Evolutionary conservation across 2,797 vertebrate genomes (phyloP), one percentile per base, ranked within the genome.

Genomic region (Gambelia wislizenii): DNA sequence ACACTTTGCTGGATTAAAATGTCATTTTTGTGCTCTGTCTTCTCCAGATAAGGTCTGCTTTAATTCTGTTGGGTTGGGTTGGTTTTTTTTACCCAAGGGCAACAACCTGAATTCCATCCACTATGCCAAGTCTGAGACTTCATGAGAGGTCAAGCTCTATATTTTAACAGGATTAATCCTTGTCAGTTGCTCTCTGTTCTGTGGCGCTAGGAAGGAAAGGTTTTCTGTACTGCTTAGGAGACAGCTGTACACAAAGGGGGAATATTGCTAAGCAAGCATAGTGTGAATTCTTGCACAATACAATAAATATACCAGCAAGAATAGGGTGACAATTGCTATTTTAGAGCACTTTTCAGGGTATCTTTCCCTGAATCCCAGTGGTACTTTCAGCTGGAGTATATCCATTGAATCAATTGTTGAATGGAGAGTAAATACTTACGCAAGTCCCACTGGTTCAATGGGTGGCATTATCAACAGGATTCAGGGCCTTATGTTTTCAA

Each of bases 1-100:
- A 67, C 0, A 0, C 25, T 86, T 86, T 70, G 44, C 72, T 13
- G 12, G 14, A 1, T 1, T 59, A 88, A 90, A 10, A 74, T 36
- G 27, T 25, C 7, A 61, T 80, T 81, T 6, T 0, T 6, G 64
- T 59, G 1, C 89, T 84, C 74, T 42, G 16, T 0, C 0, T 83
- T 94, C 76, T 87, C 84, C 20, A 83, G 25, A 59, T 76, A 77
- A 88, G 49, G 22, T 9, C 27, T 59, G 1, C 47, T 72, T n/a
- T 20, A 79, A 67, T 89, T 93, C 61, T 90, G 54, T 80, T 1
- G 7, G 61, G 25, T 75, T 86, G n/a, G n/a, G n/a, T n/a, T n/a
- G n/a, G 49, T 36, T 52, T 44, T 82, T 84, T 42, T 22, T 44
- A 0, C 20, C 77, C 18, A 13, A 3, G 0, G 49, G 27, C 54